A percentile compares a stretch with the other conserved stretches of the same genome.
Conservation (phyloP, 2,888 invertebrate species). For the Lysandra bellargus region DNA sequence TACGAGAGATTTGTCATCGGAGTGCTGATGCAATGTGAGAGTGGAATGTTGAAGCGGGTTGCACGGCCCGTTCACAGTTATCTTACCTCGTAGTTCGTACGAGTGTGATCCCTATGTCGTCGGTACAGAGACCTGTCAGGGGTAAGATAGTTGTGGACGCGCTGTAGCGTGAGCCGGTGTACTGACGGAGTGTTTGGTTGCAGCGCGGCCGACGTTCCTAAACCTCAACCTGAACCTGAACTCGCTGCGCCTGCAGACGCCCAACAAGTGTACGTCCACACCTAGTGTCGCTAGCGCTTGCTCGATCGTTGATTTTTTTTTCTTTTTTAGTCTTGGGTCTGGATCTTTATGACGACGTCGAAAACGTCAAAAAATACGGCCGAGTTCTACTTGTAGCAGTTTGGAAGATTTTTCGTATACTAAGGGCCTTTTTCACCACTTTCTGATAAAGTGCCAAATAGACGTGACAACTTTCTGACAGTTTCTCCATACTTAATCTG, state of each 20-base stretch:
- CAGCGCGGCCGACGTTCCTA: conserved; percentile 99
- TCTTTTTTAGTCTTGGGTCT: neutral
- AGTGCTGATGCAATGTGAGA: neutral
- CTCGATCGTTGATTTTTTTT: conserved; percentile 44
- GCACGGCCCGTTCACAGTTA: neutral
- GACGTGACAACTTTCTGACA: too few species aligned
- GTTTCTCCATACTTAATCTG: too few species aligned
- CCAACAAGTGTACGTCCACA: conserved; percentile 91
- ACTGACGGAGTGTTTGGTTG: conserved; percentile 76
- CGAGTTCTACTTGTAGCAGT: neutral
- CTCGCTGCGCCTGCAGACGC: conserved; percentile 92
- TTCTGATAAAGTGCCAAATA: too few species aligned
- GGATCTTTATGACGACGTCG: neutral
- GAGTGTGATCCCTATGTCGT: neutral
- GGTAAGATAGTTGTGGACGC: neutral
- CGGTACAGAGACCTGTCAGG: too few species aligned
- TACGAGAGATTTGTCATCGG: neutral
- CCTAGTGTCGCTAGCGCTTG: conserved; percentile 74
- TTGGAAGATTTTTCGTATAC: neutral
- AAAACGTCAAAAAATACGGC: neutral
- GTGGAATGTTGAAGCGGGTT: neutral
- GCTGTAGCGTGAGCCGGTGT: neutral
- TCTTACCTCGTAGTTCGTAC: neutral
- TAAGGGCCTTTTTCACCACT: too few species aligned
- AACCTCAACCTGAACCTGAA: conserved; percentile 97